Percentiles rank a stretch among this genome's conserved stretches.
These are phyloP conservation scores for Anarsia innoxiella DNA, from an alignment of 2,888 invertebrate species.

Conservation along the genomic window DNA sequence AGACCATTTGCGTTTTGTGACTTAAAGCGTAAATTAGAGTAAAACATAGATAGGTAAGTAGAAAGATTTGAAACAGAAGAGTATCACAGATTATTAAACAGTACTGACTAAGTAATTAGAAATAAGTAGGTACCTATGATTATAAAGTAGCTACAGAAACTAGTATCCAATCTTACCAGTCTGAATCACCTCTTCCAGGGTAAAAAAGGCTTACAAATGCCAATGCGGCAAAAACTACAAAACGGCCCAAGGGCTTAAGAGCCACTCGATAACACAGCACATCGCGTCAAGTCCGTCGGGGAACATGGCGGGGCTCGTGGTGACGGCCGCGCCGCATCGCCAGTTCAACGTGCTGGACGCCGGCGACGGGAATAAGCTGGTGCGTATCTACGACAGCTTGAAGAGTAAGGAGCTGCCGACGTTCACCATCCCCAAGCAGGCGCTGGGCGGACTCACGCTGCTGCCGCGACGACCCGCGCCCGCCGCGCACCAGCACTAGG, in stretches of 20 bases:
- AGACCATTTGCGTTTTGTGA: too few relatives aligned
- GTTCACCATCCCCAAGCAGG: slow-evolving; percentile 62
- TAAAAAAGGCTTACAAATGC: slow-evolving; percentile 87
- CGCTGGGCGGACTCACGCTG: too few relatives aligned
- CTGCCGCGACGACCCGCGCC: too few relatives aligned
- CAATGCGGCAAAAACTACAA: slow-evolving; percentile 91
- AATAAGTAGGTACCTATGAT: too few relatives aligned
- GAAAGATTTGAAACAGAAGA: too few relatives aligned
- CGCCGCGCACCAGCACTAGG: too few relatives aligned
- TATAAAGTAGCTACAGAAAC: too few relatives aligned
- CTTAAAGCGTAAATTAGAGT: too few relatives aligned
- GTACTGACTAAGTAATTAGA: too few relatives aligned
- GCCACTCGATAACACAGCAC: slow-evolving; percentile 74
- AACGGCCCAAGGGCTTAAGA: slow-evolving; percentile 85
- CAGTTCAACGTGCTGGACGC: slow-evolving; percentile 36
- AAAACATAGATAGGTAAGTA: too few relatives aligned
- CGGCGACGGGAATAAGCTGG: slow-evolving; percentile 51
- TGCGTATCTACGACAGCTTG: slow-evolving; percentile 60
- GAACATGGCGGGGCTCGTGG: slow-evolving; percentile 42
- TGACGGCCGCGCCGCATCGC: slow-evolving; percentile 56
- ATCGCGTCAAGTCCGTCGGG: slow-evolving; percentile 27
- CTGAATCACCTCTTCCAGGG: slow-evolving; percentile 77
- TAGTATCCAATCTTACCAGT: too few relatives aligned
- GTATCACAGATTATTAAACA: too few relatives aligned
- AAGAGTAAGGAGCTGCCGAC: slow-evolving; percentile 53